Evolutionary conservation across 1,140 invertebrate genomes (phyloP).

Genomic region (Apis mellifera): DNA sequence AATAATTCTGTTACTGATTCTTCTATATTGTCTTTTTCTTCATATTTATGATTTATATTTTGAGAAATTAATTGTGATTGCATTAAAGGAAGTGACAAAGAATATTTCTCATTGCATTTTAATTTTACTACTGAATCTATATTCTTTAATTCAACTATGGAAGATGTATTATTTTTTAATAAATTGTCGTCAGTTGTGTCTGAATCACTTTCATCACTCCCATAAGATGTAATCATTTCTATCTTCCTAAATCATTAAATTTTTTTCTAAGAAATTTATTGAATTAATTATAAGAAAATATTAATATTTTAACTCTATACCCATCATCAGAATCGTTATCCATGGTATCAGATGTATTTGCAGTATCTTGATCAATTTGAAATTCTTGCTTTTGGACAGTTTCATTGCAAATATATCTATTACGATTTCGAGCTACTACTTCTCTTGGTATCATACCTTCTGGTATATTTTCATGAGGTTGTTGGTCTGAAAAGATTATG

Average conservation of each 20-base stretch:
- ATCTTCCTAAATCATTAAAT: slow-evolving; percentile 80
- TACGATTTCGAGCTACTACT: slow-evolving; percentile 77
- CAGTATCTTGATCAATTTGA: slow-evolving; percentile 25
- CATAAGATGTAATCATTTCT: slow-evolving; percentile 84
- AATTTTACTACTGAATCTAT: not conserved
- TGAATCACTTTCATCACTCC: slow-evolving; percentile 78
- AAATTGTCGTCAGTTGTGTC: slow-evolving; percentile 63
- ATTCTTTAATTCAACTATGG: slow-evolving; percentile 16
- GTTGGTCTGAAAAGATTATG: slow-evolving; percentile 68
- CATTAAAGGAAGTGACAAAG: slow-evolving; percentile 2
- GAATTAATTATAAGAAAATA: not conserved
- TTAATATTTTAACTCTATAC: slow-evolving; percentile 27
- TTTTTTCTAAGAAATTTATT: not conserved
- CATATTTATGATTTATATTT: not conserved
- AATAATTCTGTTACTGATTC: not conserved
- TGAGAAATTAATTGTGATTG: slow-evolving; percentile 31
- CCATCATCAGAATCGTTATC: slow-evolving; percentile 58
- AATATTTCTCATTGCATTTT: slow-evolving; percentile 18
- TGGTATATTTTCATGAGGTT: slow-evolving; percentile 75
- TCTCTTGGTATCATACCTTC: slow-evolving; percentile 80
- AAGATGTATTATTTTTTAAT: slow-evolving; percentile 37
- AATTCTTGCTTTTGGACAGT: slow-evolving; percentile 20
- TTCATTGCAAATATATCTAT: slow-evolving; percentile 59
- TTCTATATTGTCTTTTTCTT: not conserved
- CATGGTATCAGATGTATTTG: slow-evolving; percentile 45